Percentiles rank a stretch among this genome's conserved stretches.
Conservation (phyloP, 2,888 invertebrate species). For the Osmoderma eremita region DNA sequence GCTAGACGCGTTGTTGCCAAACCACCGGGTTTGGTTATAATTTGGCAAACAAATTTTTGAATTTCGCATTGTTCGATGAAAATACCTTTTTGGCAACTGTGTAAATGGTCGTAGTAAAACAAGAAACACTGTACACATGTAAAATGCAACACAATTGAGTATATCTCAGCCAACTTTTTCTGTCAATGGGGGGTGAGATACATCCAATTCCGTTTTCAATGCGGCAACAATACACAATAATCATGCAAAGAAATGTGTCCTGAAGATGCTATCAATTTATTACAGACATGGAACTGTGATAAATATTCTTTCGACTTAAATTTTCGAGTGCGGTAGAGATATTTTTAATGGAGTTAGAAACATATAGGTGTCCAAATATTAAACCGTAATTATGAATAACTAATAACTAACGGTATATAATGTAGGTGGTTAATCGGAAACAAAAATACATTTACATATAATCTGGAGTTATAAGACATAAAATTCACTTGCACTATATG, state of each 20-base stretch:
- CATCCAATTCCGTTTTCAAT: neutral
- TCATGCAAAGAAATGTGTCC: conserved; percentile 36
- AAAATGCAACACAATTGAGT: neutral
- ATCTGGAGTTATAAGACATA: too few species aligned
- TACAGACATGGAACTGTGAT: conserved; percentile 22
- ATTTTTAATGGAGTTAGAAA: conserved; percentile 27
- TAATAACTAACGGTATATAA: too few species aligned
- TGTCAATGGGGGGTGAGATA: neutral
- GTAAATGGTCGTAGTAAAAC: neutral
- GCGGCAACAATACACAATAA: conserved; percentile 30
- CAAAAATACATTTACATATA: too few species aligned
- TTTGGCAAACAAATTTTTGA: too few species aligned
- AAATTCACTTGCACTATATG: too few species aligned
- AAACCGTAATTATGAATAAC: too few species aligned
- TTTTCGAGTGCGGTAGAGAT: conserved; percentile 8
- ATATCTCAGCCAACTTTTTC: neutral
- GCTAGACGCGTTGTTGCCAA: too few species aligned
- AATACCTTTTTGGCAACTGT: too few species aligned
- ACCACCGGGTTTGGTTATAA: too few species aligned
- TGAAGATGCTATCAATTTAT: conserved; percentile 42
- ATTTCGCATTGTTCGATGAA: too few species aligned
- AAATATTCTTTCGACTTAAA: conserved; percentile 15
- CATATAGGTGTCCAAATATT: conserved; percentile 4
- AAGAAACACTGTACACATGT: conserved; percentile 4
- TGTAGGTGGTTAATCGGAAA: too few species aligned